Conservation (phyloP, 64 coral and sea anemone species). For the Montipora foliosa region DNA sequence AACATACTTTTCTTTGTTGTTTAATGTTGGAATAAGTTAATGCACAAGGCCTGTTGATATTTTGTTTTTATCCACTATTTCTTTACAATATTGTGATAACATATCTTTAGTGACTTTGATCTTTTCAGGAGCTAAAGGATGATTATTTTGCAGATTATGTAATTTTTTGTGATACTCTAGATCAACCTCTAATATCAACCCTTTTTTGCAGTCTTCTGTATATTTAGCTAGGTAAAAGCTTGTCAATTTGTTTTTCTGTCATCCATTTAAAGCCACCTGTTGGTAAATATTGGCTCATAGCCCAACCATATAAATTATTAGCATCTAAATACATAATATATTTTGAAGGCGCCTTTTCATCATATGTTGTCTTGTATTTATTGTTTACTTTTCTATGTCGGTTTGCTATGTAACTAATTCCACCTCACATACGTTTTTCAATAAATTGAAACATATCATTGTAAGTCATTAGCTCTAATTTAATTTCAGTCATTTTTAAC, state of each 20-base stretch:
- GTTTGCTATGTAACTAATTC: too few relatives aligned
- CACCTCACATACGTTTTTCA: not conserved
- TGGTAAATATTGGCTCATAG: not conserved
- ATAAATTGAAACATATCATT: not conserved
- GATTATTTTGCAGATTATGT: not conserved
- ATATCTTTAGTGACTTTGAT: not conserved
- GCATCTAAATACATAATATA: conserved; percentile 16
- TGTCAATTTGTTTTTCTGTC: not conserved
- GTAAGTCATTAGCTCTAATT: not conserved
- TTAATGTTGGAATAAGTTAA: conserved; percentile 1
- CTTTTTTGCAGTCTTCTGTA: not conserved
- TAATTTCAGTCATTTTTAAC: conserved; percentile 35
- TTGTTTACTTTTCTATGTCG: too few relatives aligned
- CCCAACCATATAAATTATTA: conserved; percentile 26
- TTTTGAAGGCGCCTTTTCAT: not conserved
- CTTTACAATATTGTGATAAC: conserved; percentile 10
- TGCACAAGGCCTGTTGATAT: not conserved
- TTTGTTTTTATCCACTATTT: not conserved
- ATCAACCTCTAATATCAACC: conserved; percentile 15
- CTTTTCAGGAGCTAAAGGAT: conserved; percentile 15
- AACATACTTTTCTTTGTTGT: not conserved
- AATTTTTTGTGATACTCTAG: not conserved
- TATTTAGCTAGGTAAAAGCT: not conserved
- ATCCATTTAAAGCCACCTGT: conserved; percentile 1
- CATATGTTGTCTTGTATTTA: not conserved